These are phyloP conservation scores for Aldabrachelys gigantea DNA, from an alignment of 2,113 vertebrate species.

Conservation along the genomic window DNA sequence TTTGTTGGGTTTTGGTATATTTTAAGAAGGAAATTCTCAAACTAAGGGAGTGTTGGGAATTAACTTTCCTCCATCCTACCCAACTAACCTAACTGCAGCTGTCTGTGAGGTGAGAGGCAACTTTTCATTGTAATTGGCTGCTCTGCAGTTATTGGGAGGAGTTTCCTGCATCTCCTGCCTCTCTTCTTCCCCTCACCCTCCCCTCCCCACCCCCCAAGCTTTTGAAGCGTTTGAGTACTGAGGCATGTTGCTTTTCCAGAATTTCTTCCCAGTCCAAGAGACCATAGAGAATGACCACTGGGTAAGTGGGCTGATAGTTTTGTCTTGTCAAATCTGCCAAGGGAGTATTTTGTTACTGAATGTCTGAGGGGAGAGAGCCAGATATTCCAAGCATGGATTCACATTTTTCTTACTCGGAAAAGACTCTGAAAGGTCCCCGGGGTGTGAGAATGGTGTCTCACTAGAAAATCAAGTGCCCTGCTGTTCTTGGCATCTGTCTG, in stretches of 20 bases:
- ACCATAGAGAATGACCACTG: fast-evolving
- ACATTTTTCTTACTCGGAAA: background rate
- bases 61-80: fast-evolving
- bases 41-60: background rate
- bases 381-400: background rate
- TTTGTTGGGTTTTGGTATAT: fast-evolving
- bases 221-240: fast-evolving
- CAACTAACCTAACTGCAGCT: background rate
- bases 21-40: background rate
- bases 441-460: background rate
- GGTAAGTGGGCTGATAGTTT: background rate
- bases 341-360: background rate
- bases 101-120: background rate
- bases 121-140: background rate
- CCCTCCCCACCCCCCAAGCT: background rate
- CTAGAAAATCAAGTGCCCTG: background rate
- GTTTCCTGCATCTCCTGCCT: background rate
- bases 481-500: background rate
- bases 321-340: fast-evolving
- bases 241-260: background rate
- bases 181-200: background rate
- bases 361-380: background rate
- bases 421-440: background rate
- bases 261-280: background rate
- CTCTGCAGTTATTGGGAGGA: background rate